Evolutionary conservation across 2,888 invertebrate species (phyloP).

Genomic region (Corythucha ciliata): DNA sequence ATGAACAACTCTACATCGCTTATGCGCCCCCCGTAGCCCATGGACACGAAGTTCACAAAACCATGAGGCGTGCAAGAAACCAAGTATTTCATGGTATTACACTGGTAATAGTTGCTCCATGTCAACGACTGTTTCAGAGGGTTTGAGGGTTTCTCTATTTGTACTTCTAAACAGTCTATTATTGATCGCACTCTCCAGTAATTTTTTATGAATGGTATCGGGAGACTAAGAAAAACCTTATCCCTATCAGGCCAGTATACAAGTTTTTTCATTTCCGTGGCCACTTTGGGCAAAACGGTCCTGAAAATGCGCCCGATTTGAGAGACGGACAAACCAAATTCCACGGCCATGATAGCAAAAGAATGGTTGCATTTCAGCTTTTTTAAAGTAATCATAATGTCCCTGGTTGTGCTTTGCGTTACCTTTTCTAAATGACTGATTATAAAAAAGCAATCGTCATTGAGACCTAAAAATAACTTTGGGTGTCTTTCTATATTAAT

Average conservation of each 20-base stretch:
- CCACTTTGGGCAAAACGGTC: not conserved
- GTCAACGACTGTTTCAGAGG: constrained; percentile 32
- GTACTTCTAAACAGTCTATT: constrained; percentile 37
- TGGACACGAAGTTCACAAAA: not conserved
- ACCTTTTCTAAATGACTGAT: not conserved
- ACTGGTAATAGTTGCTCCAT: not conserved
- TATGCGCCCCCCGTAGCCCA: not conserved
- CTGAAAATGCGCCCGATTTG: not conserved
- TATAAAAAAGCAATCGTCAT: not conserved
- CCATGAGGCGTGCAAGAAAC: too few relatives aligned
- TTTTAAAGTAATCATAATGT: constrained; percentile 15
- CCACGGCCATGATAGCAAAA: constrained; percentile 10
- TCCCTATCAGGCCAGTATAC: not conserved
- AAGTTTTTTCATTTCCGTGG: not conserved
- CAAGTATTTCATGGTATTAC: too few relatives aligned
- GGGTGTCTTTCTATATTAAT: not conserved
- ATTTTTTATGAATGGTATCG: constrained; percentile 19
- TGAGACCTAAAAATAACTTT: not conserved
- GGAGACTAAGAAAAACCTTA: constrained; percentile 13
- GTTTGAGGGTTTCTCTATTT: constrained; percentile 36
- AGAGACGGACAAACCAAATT: constrained; percentile 12
- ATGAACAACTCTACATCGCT: not conserved
- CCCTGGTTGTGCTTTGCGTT: not conserved
- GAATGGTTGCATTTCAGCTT: constrained; percentile 16
- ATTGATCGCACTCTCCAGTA: constrained; percentile 30